Base-by-base conservation (phyloP, 2,888 invertebrate genomes). In the Cerastoderma edule region DNA sequence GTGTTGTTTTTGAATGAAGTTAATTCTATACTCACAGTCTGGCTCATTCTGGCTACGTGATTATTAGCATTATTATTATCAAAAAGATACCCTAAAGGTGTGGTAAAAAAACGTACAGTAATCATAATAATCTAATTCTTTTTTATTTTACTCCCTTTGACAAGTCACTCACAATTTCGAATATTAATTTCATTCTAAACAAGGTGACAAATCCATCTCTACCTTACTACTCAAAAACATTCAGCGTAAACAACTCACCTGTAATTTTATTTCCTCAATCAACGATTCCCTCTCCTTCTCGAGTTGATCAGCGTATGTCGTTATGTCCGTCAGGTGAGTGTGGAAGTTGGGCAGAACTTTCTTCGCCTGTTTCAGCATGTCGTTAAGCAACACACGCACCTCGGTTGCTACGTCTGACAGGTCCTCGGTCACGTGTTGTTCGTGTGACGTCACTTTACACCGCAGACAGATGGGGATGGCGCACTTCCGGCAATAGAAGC, bases 401-500 rank as follows among this genome's bases (percentile, higher is more conserved):
- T 81, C 81, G 22, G 74, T 65, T 0, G 83, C 85, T 13, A 83
- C 83, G 22, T 85, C 85, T 6, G 75, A 73, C 2, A 85, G 72
- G 54, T 83, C 85, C 24, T 78, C 77, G 27, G 71, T 85, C 22
- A 72, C 60, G 63, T 84, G 84, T 44, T 83, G 83, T 60, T 84
- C 84, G 66, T 84, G 84, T 27, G 76, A 70, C 24, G 84, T 84
- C 22, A 84, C 83, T 68, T 84, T 84, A 56, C 84, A 84, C 13
- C 84, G 75, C 6, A 84, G 75, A 57, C 84, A 84, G 28, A 84
- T 81, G 16, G 83, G 83, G 13, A 78, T 71, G 50, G 64, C 30
- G 56, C 84, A 84, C 63, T 80, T 77, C 54, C 78, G 70, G 69
- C 84, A 84, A 68, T 80, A 84, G 64, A 84, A 83, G 3, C 77